Base-by-base conservation (phyloP, 2,113 vertebrate genomes). In the Eudyptes chrysolophus region DNA sequence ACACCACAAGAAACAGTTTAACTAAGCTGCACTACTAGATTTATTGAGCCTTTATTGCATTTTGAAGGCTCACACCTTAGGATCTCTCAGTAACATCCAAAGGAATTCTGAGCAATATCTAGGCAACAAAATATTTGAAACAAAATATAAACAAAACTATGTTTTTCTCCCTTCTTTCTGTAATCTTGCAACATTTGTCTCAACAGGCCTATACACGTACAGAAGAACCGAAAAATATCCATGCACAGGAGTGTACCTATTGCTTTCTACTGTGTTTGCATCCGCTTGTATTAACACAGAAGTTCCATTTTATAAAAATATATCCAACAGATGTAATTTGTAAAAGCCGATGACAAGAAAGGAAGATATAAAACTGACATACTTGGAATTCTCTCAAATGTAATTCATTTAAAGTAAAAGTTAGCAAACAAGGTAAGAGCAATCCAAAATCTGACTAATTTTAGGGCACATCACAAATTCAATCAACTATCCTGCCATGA, bases 401-500 rank as follows among this genome's bases (percentile, higher is more conserved):
- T 30, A 60, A 93, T 76, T 87, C 42, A 75, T 75, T 92, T 88
- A 10, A 64, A 84, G 68, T 30, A 46, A 25, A 90, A 96, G 75
- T 90, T 54, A 70, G 75, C 71, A 92, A 92, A 92, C 68, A 89
- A 93, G 77, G 51, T 80, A 90, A 86, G 71, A 95, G 16, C 42
- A 58, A 64, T 62, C 58, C 92, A 94, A 92, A 89, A 84, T 68
- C 71, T 72, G 87, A 69, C 66, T 70, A 42, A 81, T 78, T 88
- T 80, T 27, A 90, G n/a, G 44, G 49, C 54, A 51, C 20, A 22
- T 46, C 29, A 27, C 22, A 79, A 84, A 65, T 61, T 61, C 40
- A 52, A 19, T 27, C 77, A 75, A 21, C n/a, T 65, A 88, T 72
- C 54, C 52, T 66, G 58, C 18, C 55, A 34, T 0, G 3, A 77